Conservation (phyloP, 1,140 invertebrate genomes). For the Wiebesia pumilae region DNA sequence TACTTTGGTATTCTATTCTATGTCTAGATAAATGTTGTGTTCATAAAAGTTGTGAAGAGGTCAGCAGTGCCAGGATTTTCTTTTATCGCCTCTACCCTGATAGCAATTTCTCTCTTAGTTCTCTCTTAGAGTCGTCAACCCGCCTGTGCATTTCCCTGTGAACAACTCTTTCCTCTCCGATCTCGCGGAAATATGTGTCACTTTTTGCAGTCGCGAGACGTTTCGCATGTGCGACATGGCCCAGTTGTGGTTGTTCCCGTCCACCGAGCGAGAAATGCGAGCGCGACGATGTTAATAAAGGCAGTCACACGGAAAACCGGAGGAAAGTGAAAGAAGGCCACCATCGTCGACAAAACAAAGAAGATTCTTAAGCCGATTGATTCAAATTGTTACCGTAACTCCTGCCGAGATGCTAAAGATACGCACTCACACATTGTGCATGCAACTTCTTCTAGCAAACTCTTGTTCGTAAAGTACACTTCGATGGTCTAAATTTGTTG, state of each 20-base stretch:
- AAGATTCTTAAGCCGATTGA: no score
- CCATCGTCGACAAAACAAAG: not conserved
- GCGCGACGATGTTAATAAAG: constrained; percentile 20
- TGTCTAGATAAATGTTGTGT: no score
- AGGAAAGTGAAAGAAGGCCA: not conserved
- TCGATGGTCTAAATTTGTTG: no score
- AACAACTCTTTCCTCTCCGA: not conserved
- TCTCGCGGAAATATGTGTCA: constrained; percentile 33
- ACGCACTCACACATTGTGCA: not conserved
- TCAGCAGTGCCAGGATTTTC: no score
- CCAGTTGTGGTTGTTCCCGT: constrained; percentile 2
- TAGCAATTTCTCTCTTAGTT: no score
- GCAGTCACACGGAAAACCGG: constrained; percentile 10
- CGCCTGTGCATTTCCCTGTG: not conserved
- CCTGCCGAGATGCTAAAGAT: not conserved
- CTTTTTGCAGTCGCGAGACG: constrained; percentile 12
- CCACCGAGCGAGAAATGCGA: not conserved
- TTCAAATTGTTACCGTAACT: not conserved
- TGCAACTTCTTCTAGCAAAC: no score
- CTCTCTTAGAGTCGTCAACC: not conserved
- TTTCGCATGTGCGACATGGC: not conserved
- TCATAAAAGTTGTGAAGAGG: no score
- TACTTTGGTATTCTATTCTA: no score
- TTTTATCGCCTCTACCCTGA: not conserved
- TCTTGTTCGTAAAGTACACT: no score